A percentile compares a stretch with the other conserved stretches of the same genome.
These are phyloP conservation scores for Chrosomus eos DNA, from an alignment of 2,797 vertebrate genomes.

Conservation along the genomic window DNA sequence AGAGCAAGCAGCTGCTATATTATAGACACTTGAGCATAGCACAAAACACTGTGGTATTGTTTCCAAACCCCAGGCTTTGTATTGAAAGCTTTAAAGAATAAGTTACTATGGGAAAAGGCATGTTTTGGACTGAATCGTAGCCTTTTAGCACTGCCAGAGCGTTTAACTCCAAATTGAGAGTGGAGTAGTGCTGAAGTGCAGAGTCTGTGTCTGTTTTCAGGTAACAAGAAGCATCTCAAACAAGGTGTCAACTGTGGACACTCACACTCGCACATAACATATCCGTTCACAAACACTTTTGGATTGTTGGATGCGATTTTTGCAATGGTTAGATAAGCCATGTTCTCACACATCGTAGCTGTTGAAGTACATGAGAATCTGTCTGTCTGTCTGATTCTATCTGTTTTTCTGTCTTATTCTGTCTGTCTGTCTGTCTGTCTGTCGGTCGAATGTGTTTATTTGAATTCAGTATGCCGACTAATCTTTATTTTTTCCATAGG, in stretches of 20 bases:
- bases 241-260: constrained; percentile 25
- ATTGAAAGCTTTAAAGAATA: constrained; percentile 41
- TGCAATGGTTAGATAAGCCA: not conserved
- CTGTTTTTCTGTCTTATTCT: too few species aligned
- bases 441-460: not conserved
- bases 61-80: constrained; percentile 37
- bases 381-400: too few species aligned
- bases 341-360: constrained; percentile 14
- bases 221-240: constrained; percentile 17
- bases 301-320: constrained; percentile 4
- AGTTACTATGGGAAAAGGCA: constrained; percentile 45
- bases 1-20: constrained; percentile 41
- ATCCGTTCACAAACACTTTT: not conserved
- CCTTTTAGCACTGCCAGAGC: constrained; percentile 11
- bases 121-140: constrained; percentile 20
- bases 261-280: not conserved
- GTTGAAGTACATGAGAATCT: constrained; percentile 19
- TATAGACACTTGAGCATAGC: constrained; percentile 38
- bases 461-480: not conserved
- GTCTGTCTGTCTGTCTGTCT: not conserved
- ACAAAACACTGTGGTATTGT: constrained; percentile 46
- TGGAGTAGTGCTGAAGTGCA: not conserved
- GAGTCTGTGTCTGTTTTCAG: constrained; percentile 9
- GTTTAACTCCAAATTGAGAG: constrained; percentile 6
- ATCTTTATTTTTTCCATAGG: constrained; percentile 71